Conservation (phyloP, 37 sponge, comb jelly and placozoan species). For the Agelas oroides region DNA sequence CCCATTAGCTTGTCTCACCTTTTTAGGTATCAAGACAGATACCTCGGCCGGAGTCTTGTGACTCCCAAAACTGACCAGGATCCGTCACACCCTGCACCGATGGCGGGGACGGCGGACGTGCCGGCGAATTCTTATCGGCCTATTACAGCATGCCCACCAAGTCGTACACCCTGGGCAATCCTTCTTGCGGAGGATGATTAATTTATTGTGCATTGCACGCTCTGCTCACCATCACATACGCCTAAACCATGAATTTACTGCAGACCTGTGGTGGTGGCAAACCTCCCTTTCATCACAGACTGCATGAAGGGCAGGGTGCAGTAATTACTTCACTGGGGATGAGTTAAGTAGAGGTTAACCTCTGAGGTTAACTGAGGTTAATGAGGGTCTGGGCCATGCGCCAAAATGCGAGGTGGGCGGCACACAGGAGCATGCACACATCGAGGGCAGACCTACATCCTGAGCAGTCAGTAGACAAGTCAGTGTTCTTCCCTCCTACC, state of each 20-base stretch:
- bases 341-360: constrained; percentile 1
- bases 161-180: constrained; percentile 24
- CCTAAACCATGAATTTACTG: constrained; percentile 16
- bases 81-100: background rate
- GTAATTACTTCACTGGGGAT: constrained; percentile 13
- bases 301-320: background rate
- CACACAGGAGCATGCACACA: too few relatives aligned
- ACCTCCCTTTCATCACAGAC: background rate
- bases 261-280: constrained; percentile 48
- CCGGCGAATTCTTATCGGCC: background rate
- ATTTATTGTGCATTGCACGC: background rate
- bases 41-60: background rate
- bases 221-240: constrained; percentile 11
- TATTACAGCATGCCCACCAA: constrained; percentile 22
- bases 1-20: background rate
- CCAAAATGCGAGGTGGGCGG: too few relatives aligned
- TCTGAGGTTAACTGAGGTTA: too few relatives aligned
- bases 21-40: constrained; percentile 13
- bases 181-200: constrained; percentile 33
- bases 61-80: constrained; percentile 17
- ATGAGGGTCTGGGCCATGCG: too few relatives aligned
- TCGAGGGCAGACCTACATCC: too few relatives aligned
- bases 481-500: too few relatives aligned
- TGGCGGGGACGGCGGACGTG: background rate
- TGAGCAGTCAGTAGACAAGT: too few relatives aligned